These are phyloP conservation scores for Heliconius erato DNA, from an alignment of 2,888 invertebrate genomes.

Conservation along the genomic window DNA sequence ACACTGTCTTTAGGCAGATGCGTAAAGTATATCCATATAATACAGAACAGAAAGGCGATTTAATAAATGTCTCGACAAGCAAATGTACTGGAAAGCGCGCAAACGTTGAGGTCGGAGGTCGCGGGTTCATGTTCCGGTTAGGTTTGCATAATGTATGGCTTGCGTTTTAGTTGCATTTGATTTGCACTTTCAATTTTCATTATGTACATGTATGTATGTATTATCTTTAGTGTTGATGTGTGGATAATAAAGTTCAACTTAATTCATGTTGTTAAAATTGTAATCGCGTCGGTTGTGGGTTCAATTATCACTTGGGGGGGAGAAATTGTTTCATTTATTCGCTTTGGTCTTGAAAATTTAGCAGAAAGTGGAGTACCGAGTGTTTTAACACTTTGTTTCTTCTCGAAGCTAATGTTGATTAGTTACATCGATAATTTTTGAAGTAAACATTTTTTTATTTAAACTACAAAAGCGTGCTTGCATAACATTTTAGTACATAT, in stretches of 20 bases:
- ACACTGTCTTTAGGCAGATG: neutral
- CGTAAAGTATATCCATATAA: neutral
- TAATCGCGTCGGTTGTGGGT: no score
- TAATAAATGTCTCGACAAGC: neutral
- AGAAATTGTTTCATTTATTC: neutral
- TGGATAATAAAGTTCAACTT: no score
- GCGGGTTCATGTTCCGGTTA: neutral
- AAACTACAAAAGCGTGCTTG: neutral
- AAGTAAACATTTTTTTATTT: neutral
- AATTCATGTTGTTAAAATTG: no score
- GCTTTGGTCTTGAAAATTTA: neutral
- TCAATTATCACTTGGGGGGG: neutral
- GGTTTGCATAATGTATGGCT: neutral
- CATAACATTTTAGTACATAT: slow-evolving; percentile 49
- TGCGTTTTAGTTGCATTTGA: neutral
- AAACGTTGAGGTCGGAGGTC: slow-evolving; percentile 11
- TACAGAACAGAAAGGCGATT: neutral
- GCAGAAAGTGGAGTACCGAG: neutral
- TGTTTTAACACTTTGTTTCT: neutral
- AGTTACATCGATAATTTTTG: neutral
- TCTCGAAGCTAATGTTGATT: neutral
- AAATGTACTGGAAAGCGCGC: neutral
- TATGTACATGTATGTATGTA: neutral
- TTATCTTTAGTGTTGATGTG: no score
- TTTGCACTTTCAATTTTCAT: neutral